These are phyloP conservation scores for Phylloscopus whistleri DNA, from an alignment of 2,113 vertebrate genomes.

Conservation along the genomic window DNA sequence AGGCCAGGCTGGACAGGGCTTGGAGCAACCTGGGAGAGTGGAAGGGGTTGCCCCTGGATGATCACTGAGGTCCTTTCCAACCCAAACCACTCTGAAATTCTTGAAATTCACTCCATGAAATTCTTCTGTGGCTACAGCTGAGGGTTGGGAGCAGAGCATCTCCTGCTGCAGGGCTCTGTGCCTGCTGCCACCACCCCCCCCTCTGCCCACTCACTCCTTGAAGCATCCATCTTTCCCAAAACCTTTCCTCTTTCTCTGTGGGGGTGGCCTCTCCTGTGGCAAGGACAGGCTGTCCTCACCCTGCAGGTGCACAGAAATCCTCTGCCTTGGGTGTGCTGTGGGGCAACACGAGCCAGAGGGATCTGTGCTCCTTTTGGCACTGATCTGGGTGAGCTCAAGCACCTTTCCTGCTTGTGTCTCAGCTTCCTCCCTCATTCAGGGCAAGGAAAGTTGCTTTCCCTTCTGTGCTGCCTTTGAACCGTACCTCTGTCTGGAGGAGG, in stretches of 20 bases:
- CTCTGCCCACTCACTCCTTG: background rate
- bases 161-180: background rate
- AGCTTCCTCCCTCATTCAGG: background rate
- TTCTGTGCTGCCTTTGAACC: background rate
- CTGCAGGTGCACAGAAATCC: background rate
- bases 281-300: background rate
- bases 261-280: background rate
- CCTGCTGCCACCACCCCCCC: background rate
- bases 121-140: background rate
- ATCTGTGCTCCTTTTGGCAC: background rate
- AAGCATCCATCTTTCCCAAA: background rate
- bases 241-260: background rate
- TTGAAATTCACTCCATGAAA: background rate
- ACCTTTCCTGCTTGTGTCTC: background rate
- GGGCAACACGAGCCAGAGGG: background rate
- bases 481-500: background rate
- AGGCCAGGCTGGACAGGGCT: rapidly evolving
- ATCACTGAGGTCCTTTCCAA: background rate
- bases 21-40: rapidly evolving
- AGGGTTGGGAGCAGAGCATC: background rate
- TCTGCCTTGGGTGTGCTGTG: rapidly evolving
- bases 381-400: background rate
- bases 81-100: background rate
- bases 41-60: background rate
- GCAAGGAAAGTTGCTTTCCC: background rate